Evolutionary conservation across 2,113 vertebrate species (phyloP).

Genomic region (Pseudorhombus dupliciocellatus): DNA sequence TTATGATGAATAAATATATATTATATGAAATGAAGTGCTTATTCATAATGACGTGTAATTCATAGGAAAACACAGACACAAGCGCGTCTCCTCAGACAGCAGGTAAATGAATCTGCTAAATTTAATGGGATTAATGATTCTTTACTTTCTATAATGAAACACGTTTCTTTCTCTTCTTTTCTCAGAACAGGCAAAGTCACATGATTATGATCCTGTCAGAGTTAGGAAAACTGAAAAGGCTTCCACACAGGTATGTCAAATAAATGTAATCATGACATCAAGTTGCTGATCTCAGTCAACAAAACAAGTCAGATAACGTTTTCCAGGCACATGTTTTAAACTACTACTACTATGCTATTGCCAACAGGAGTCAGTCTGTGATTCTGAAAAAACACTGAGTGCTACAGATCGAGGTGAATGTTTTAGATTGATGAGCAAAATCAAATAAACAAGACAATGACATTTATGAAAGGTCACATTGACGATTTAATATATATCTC

Average conservation of each 20-base stretch:
- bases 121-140: neutral
- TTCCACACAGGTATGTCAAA: conserved; percentile 27
- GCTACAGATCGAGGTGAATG: conserved; percentile 42
- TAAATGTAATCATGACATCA: neutral
- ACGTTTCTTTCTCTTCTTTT: conserved; percentile 1
- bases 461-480: neutral
- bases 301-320: neutral
- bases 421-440: neutral
- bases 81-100: neutral
- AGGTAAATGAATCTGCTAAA: conserved; percentile 26
- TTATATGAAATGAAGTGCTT: neutral
- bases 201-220: conserved; percentile 3
- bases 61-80: no score
- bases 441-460: neutral
- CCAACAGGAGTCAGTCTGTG: neutral
- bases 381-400: conserved; percentile 2
- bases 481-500: neutral
- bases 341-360: no score
- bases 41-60: neutral
- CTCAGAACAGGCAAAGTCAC: neutral
- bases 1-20: neutral
- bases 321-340: no score
- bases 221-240: neutral
- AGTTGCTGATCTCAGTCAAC: no score
- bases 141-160: neutral